phyloP scores from a whole-genome alignment of 2,888 invertebrate species.

The Pterostichus madidus region DNA sequence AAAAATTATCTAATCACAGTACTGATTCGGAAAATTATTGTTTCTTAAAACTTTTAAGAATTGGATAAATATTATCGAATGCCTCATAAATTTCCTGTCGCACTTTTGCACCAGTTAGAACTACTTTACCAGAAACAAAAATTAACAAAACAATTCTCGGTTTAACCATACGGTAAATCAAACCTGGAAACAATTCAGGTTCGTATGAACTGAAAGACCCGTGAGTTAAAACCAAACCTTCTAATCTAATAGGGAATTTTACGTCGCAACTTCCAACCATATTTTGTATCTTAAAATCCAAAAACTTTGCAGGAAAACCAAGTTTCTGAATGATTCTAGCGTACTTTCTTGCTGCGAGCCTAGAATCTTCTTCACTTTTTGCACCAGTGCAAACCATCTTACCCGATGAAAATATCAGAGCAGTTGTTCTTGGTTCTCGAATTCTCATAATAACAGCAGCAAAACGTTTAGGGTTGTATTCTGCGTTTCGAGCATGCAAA shows the following conservation, averaged over 20 bases:
- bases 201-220: slow-evolving; percentile 89
- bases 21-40: slow-evolving; percentile 16
- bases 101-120: slow-evolving; percentile 89
- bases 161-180: slow-evolving; percentile 91
- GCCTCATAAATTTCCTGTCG: slow-evolving; percentile 88
- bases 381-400: slow-evolving; percentile 95
- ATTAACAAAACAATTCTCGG: slow-evolving; percentile 90
- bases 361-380: slow-evolving; percentile 89
- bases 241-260: slow-evolving; percentile 90
- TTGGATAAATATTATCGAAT: slow-evolving; percentile 88
- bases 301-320: slow-evolving; percentile 87
- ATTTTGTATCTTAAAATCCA: slow-evolving; percentile 91
- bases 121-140: slow-evolving; percentile 92
- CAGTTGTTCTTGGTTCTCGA: slow-evolving; percentile 92
- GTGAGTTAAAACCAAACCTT: slow-evolving; percentile 89
- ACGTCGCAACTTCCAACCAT: slow-evolving; percentile 94
- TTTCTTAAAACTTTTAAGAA: slow-evolving; percentile 87
- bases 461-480: slow-evolving; percentile 99
- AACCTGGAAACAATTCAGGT: slow-evolving; percentile 90
- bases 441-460: slow-evolving; percentile 99
- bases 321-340: slow-evolving; percentile 90
- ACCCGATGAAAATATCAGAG: slow-evolving; percentile 90
- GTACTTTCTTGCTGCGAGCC: slow-evolving; percentile 89
- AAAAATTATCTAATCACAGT: slow-evolving; percentile 43
- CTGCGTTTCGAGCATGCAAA: slow-evolving; percentile 97